Base-by-base conservation (phyloP, 2,113 vertebrate genomes). In the Engystomops pustulosus region DNA sequence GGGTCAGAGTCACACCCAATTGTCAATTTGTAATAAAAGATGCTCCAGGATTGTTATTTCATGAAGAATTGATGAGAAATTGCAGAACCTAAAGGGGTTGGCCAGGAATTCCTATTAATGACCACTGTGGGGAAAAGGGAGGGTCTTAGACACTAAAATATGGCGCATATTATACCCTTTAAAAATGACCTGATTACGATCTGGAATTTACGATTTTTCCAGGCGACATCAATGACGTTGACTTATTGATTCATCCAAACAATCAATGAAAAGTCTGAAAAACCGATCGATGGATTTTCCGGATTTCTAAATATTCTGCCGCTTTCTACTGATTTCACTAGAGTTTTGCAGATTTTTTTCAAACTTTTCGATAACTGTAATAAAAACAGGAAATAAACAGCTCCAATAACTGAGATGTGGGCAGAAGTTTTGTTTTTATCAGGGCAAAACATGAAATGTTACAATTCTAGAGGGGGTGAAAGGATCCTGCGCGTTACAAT, bases 291-390 rank as follows among this genome's bases (percentile, higher is more conserved):
- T 36, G 2, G 30, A 67, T 67, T 67, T 67, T 67, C 62, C 10
- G 62, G 20, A 60, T 60, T 58, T 58, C n/a, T 60, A 58, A 58
- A 58, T 60, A 60, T 78, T 41, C 30, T 60, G 51, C n/a, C 41
- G 75, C 51, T 58, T 78, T 78, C 41, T 58, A 49, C 70, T 30
- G 27, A 41, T 58, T 77, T 77, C 51, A 32, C 9, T 58, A 34
- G 15, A 14, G 18, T 77, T 77, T 74, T 74, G 25, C 23, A 27
- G 12, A 18, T 4, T 74, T 74, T 34, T 53, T 0, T 1, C 18
- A 77, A 34, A 1, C 17, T 38, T 55, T 77, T 77, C 23, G n/a
- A 55, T 55, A 53, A 34, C 7, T 38, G 51, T 55, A 53, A 55
- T 1, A 49, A 23, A 27, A 77, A 55, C 18, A 12, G 14, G 23